Evolutionary conservation across 2,113 vertebrate genomes (phyloP).

Genomic region (Rhabdomys dilectus): DNA sequence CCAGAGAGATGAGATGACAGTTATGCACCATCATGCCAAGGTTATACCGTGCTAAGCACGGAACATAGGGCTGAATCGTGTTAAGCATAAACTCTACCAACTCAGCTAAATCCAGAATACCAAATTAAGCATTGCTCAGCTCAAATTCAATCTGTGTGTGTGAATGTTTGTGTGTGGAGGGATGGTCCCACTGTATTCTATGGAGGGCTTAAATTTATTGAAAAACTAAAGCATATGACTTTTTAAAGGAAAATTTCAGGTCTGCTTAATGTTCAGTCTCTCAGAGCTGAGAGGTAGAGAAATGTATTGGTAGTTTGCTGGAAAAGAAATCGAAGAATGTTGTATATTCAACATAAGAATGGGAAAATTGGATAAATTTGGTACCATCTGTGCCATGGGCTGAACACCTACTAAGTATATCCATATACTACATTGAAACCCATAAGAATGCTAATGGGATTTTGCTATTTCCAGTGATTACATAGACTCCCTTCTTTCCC

Average conservation of each 20-base stretch:
- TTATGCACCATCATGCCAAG: neutral
- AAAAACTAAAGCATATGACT: neutral
- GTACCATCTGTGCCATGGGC: neutral
- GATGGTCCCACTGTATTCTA: neutral
- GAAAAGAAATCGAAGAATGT: neutral
- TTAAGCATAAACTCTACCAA: neutral
- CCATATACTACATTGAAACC: neutral
- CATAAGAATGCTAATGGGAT: neutral
- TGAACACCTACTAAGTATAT: neutral
- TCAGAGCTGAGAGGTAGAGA: neutral
- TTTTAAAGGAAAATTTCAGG: neutral
- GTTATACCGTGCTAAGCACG: neutral
- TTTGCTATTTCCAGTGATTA: neutral
- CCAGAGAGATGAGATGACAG: neutral
- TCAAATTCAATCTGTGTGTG: neutral
- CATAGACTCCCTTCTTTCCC: neutral
- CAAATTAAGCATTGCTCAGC: neutral
- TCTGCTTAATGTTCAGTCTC: neutral
- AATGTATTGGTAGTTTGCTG: neutral
- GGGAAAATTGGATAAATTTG: neutral
- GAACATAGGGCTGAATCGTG: neutral
- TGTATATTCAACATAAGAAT: neutral
- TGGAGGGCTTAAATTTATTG: neutral
- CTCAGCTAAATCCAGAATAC: neutral
- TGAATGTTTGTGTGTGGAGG: neutral